Conservation (phyloP, 2,888 invertebrate genomes). For the Tetheella fluctuosa region DNA sequence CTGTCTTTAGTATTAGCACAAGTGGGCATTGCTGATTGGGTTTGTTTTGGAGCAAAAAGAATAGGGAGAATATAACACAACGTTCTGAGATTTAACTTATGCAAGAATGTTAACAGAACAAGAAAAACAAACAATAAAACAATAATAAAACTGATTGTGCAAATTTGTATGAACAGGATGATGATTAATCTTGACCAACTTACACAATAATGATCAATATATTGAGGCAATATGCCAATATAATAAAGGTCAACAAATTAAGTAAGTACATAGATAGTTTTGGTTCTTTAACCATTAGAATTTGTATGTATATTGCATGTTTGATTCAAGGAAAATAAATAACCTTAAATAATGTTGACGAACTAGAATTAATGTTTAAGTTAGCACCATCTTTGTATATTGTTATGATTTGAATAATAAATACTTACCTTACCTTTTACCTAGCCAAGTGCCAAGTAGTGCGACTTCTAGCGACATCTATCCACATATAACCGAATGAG, state of each 20-base stretch:
- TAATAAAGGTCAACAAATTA: not conserved
- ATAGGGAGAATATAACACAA: no score
- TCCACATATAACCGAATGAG: not conserved
- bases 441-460: not conserved
- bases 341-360: not conserved
- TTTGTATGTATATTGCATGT: not conserved
- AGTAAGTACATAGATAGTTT: not conserved
- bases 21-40: no score
- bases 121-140: no score
- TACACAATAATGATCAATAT: constrained; percentile 1
- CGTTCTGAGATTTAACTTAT: no score
- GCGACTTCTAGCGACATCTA: not conserved
- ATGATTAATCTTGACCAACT: constrained; percentile 1
- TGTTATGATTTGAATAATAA: not conserved
- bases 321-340: not conserved
- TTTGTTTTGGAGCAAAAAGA: no score
- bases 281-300: not conserved
- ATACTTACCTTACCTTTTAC: not conserved
- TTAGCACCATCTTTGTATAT: not conserved
- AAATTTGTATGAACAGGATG: not conserved
- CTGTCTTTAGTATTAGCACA: no score
- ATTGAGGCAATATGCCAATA: not conserved
- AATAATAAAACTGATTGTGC: not conserved
- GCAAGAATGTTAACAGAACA: no score
- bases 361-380: no score